These are phyloP conservation scores for Dolichopus griseipennis DNA, from an alignment of 2,888 invertebrate genomes.

Conservation along the genomic window DNA sequence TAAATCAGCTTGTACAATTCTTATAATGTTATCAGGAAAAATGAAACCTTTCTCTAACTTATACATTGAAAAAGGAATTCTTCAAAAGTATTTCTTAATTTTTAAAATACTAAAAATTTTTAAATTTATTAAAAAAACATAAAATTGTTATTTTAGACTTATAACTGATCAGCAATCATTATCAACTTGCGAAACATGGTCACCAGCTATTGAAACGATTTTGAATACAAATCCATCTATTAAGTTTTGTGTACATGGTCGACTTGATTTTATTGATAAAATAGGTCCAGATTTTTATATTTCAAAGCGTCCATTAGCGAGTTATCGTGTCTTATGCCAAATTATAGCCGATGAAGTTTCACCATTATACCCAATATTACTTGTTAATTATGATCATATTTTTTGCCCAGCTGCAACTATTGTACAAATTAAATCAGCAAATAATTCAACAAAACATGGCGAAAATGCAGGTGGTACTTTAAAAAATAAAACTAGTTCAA, in stretches of 20 bases:
- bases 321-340: conserved; percentile 30
- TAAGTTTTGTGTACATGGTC: conserved; percentile 55
- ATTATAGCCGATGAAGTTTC: conserved; percentile 33
- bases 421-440: background rate
- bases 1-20: no score
- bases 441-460: background rate
- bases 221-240: conserved; percentile 48
- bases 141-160: no score
- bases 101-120: no score
- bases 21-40: no score
- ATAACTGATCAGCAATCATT: no score
- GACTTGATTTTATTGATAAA: conserved; percentile 52
- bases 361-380: conserved; percentile 31
- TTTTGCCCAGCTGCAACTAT: background rate
- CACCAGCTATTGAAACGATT: no score
- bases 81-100: no score
- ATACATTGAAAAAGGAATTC: no score
- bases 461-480: conserved; percentile 12
- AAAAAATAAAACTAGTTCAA: background rate
- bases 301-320: conserved; percentile 31
- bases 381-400: conserved; percentile 33
- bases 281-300: conserved; percentile 42
- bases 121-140: no score
- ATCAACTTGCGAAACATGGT: no score
- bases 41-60: no score